Evolutionary conservation across 2,113 vertebrate genomes (phyloP).

Genomic region (Tachysurus vachellii): DNA sequence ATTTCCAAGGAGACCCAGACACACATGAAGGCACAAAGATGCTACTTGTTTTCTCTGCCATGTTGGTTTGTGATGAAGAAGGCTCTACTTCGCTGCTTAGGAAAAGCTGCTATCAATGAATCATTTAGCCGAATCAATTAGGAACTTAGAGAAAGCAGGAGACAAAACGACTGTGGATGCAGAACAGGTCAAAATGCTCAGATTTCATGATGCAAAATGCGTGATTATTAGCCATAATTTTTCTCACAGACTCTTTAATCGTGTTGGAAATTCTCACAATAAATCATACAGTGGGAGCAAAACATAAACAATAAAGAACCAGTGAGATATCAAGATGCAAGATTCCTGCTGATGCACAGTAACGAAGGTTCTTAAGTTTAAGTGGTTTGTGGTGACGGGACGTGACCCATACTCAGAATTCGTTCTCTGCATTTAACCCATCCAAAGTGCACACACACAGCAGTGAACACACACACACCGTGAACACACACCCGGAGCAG

Average conservation of each 20-base stretch:
- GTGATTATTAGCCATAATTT: neutral
- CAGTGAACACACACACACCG: too few species aligned
- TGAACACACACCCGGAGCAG: too few species aligned
- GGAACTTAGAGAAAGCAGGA: too few species aligned
- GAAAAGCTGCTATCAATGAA: slow-evolving; percentile 4
- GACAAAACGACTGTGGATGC: neutral
- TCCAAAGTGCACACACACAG: too few species aligned
- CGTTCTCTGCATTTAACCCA: too few species aligned
- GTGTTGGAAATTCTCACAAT: neutral
- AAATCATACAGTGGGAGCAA: neutral
- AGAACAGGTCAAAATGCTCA: neutral
- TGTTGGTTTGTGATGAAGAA: neutral
- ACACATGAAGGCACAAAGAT: neutral
- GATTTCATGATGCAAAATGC: neutral
- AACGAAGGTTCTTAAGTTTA: too few species aligned
- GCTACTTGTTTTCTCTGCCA: neutral
- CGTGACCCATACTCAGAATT: too few species aligned
- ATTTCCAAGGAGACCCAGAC: neutral
- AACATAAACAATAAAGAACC: neutral
- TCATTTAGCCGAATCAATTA: neutral
- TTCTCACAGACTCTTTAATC: neutral
- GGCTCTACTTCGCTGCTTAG: neutral
- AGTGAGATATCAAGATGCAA: neutral
- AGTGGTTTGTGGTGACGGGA: too few species aligned
- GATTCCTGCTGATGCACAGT: neutral